Percentiles rank a stretch among this genome's conserved stretches.
Evolutionary conservation across 2,113 vertebrate genomes (phyloP).

Genomic region (Maylandia zebra): DNA sequence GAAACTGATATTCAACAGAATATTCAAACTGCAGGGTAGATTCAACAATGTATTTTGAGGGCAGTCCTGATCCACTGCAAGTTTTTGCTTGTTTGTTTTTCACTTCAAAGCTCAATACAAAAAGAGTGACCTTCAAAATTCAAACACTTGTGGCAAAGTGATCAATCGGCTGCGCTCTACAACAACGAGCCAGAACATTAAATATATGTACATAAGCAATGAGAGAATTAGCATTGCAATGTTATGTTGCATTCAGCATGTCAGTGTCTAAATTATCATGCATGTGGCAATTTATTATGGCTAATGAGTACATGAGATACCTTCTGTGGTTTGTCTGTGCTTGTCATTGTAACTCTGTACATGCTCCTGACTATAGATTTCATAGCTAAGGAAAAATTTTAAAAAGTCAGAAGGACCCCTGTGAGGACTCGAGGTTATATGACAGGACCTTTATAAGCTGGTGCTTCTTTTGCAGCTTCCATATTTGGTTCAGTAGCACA

Average conservation of each 20-base stretch:
- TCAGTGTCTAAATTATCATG: background rate
- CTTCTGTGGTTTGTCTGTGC: background rate
- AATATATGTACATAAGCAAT: background rate
- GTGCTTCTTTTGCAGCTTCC: background rate
- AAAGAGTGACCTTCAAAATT: background rate
- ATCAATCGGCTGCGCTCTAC: background rate
- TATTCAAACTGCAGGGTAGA: background rate
- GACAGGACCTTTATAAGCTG: background rate
- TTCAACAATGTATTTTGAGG: background rate
- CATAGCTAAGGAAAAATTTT: background rate
- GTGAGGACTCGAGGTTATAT: background rate
- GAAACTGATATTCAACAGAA: background rate
- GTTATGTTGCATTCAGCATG: background rate
- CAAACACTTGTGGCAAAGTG: background rate
- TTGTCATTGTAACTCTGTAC: background rate
- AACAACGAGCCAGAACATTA: background rate
- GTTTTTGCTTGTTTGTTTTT: background rate
- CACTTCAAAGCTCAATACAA: background rate
- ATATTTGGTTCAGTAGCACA: constrained; percentile 4
- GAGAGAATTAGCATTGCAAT: background rate
- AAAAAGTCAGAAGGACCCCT: background rate
- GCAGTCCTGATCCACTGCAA: background rate
- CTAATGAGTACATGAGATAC: background rate
- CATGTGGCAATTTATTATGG: background rate
- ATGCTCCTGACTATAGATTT: background rate